Base-by-base conservation (phyloP, 2,888 invertebrate species). In the Tetranychus piercei region DNA sequence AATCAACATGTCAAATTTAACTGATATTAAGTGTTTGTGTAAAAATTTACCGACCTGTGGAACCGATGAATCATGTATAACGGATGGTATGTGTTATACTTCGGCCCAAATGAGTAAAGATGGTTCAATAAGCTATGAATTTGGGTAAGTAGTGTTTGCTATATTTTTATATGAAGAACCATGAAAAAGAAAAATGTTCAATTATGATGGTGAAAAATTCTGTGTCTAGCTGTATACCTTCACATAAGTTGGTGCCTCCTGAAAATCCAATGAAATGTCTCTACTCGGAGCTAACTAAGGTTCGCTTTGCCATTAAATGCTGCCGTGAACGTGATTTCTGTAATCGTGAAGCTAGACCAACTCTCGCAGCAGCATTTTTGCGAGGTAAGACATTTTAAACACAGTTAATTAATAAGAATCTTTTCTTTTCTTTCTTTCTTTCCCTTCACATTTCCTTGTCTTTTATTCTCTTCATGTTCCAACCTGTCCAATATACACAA, bases 71-170 rank as follows among this genome's bases (percentile, higher is more conserved):
- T 5, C 91, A 55, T 93, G 93, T 83, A 88, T 88, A 82, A 93
- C 93, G 6, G 91, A 92, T 83, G 93, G 93, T 70, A 89, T 88
- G 81, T 93, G 93, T 82, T 92, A 90, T 80, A 90, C 92, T 4
- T 89, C 91, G 75, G 88, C 89, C 77, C 87, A 87, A 77, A 81
- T 87, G 78, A 86, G 87, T 74, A 87, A 87, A 80, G 82, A 83
- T 76, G 88, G 86, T 73, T 83, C 83, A 74, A 84, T 86, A 79
- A 86, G 86, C 79, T 87, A 88, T 81, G 88, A 88, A 75, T 90
- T 89, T 85, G 89, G 92, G 92, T 92, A 88, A 87, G 20, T 71
- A 15, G 55, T 55, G 2, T 55, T 15, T 55, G 55, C 55, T 55
- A 15, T 15, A 55, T 55, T 15, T 55, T 15, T 55, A 15, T 15